phyloP scores from a whole-genome alignment of 2,888 invertebrate species.

The Phorcus lineatus region DNA sequence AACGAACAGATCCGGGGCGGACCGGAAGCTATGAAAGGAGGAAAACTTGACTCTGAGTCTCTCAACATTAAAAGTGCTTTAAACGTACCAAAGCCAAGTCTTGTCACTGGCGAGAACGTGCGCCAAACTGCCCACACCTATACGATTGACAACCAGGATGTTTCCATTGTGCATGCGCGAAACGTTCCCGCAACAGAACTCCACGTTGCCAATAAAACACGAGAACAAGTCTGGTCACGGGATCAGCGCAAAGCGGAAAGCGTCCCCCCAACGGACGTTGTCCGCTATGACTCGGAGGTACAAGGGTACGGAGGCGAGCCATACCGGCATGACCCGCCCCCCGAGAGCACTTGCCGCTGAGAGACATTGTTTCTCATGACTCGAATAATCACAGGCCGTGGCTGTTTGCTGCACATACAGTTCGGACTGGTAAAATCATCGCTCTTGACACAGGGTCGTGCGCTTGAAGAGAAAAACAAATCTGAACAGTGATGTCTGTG shows the following conservation, averaged over 20 bases:
- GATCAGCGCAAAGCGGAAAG: slow-evolving; percentile 46
- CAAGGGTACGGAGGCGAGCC: slow-evolving; percentile 48
- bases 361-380: too few species aligned
- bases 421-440: too few species aligned
- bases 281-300: slow-evolving; percentile 47
- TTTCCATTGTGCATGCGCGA: slow-evolving; percentile 51
- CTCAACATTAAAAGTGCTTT: slow-evolving; percentile 18
- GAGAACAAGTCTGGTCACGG: slow-evolving; percentile 53
- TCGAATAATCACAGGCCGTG: too few species aligned
- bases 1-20: slow-evolving; percentile 59
- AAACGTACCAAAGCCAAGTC: not conserved
- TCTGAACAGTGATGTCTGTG: too few species aligned
- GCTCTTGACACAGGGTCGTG: too few species aligned
- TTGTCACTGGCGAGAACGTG: not conserved
- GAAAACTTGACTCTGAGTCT: not conserved
- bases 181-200: slow-evolving; percentile 51
- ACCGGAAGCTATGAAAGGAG: slow-evolving; percentile 39
- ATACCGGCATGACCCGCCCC: not conserved
- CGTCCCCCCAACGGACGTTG: slow-evolving; percentile 48
- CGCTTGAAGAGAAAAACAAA: too few species aligned
- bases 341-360: not conserved
- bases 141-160: slow-evolving; percentile 3
- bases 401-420: too few species aligned
- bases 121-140: slow-evolving; percentile 21
- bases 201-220: slow-evolving; percentile 53